Percentiles rank a stretch among this genome's conserved stretches.
Conservation (phyloP, 2,797 vertebrate species). For the Pyrocephalus nanus region DNA sequence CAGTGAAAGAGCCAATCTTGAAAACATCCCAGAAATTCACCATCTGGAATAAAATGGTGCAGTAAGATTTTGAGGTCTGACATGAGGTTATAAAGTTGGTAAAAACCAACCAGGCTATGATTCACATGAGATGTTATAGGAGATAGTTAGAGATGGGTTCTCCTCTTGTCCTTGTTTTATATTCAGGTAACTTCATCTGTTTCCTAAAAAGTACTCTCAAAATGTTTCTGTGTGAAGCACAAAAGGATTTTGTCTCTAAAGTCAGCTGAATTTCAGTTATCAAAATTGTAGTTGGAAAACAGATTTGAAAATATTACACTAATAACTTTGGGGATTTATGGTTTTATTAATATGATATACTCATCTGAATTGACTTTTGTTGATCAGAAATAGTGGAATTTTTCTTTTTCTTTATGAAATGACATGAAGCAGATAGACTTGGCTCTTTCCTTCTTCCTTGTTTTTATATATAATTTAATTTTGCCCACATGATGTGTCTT, state of each 20-base stretch:
- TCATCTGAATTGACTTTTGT: background rate
- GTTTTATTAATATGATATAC: background rate
- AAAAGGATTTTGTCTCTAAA: background rate
- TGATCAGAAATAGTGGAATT: background rate
- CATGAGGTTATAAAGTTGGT: background rate
- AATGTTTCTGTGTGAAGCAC: background rate
- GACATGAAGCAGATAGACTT: background rate
- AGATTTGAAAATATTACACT: background rate
- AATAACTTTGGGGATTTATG: background rate
- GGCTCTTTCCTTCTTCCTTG: background rate
- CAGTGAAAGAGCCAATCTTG: background rate
- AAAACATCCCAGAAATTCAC: background rate
- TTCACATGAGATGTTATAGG: background rate
- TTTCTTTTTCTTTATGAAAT: background rate
- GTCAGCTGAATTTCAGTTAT: background rate
- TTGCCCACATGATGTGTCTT: background rate
- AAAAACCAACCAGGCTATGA: background rate
- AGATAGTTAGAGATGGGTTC: background rate
- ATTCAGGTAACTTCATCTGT: background rate
- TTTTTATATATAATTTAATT: slow-evolving; percentile 12
- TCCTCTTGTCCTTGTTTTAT: background rate
- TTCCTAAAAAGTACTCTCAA: background rate
- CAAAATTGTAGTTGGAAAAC: background rate
- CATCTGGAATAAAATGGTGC: background rate
- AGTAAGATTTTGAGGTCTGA: background rate